These are phyloP conservation scores for Thaleichthys pacificus DNA, from an alignment of 2,797 vertebrate genomes.

Conservation along the genomic window DNA sequence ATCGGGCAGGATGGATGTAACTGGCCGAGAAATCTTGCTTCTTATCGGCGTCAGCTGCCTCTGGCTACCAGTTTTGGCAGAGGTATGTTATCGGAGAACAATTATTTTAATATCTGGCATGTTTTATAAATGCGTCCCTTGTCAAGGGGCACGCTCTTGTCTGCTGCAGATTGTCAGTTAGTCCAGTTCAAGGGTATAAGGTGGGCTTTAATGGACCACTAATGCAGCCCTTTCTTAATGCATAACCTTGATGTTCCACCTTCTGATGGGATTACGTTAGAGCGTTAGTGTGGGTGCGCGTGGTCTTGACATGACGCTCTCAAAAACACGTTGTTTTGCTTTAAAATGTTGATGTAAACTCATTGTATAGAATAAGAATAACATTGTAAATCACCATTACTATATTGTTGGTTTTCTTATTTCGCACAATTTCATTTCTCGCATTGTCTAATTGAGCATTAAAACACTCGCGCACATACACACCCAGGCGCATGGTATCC, in stretches of 20 bases:
- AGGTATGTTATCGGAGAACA: conserved; percentile 60
- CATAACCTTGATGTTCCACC: conserved; percentile 2
- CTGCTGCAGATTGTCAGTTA: background rate
- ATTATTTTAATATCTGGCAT: conserved; percentile 6
- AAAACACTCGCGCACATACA: conserved; percentile 4
- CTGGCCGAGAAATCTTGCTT: conserved; percentile 67
- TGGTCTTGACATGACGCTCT: too few relatives aligned
- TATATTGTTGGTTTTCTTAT: background rate
- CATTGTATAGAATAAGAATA: background rate
- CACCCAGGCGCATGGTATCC: conserved; percentile 7
- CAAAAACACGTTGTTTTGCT: too few relatives aligned
- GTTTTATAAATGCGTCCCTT: background rate
- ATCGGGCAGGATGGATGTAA: conserved; percentile 69
- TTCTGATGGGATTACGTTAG: background rate
- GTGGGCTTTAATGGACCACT: background rate
- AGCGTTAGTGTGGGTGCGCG: background rate
- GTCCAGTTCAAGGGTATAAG: too few relatives aligned
- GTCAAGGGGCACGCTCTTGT: background rate
- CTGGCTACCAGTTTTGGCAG: conserved; percentile 66
- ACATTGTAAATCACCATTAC: background rate
- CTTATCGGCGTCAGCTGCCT: conserved; percentile 71
- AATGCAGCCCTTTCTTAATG: background rate
- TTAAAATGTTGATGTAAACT: too few relatives aligned
- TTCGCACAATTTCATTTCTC: background rate
- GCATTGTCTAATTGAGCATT: conserved; percentile 35